A percentile compares a stretch with the other conserved stretches of the same genome.
Evolutionary conservation across 2,113 vertebrate genomes (phyloP).

Genomic region (Chaenocephalus aceratus): DNA sequence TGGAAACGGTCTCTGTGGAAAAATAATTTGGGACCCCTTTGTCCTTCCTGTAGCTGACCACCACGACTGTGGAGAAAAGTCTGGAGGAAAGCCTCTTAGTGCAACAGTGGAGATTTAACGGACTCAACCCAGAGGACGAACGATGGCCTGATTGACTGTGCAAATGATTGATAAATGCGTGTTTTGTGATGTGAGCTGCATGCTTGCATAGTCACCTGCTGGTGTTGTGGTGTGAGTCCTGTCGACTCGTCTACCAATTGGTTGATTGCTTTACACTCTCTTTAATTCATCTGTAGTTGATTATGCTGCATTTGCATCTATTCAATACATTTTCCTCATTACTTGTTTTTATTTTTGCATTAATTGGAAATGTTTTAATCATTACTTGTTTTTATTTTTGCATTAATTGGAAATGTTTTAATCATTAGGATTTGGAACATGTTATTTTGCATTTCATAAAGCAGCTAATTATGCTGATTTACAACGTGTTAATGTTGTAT

Average conservation of each 20-base stretch:
- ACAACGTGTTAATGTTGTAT: neutral
- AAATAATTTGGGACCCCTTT: conserved; percentile 33
- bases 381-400: conserved; percentile 7
- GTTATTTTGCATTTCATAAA: conserved; percentile 16
- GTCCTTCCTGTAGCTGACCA: conserved; percentile 40
- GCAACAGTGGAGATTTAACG: neutral
- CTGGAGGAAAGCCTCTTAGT: conserved; percentile 7
- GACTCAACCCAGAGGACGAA: neutral
- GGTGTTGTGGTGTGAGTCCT: conserved; percentile 5
- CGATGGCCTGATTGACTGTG: neutral
- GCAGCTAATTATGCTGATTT: neutral
- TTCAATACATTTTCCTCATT: neutral
- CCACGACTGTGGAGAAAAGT: neutral
- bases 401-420: conserved; percentile 22
- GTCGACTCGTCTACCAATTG: neutral
- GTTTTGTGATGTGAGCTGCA: neutral
- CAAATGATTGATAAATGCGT: conserved; percentile 9
- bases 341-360: neutral
- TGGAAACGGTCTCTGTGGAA: conserved; percentile 41
- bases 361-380: conserved; percentile 16
- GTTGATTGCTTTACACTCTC: conserved; percentile 18
- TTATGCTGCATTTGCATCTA: conserved; percentile 9
- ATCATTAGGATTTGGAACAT: neutral
- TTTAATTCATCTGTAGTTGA: conserved; percentile 1
- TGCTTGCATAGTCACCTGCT: neutral